Base-by-base conservation (phyloP, 2,888 invertebrate species). In the Trichogramma evanescens region DNA sequence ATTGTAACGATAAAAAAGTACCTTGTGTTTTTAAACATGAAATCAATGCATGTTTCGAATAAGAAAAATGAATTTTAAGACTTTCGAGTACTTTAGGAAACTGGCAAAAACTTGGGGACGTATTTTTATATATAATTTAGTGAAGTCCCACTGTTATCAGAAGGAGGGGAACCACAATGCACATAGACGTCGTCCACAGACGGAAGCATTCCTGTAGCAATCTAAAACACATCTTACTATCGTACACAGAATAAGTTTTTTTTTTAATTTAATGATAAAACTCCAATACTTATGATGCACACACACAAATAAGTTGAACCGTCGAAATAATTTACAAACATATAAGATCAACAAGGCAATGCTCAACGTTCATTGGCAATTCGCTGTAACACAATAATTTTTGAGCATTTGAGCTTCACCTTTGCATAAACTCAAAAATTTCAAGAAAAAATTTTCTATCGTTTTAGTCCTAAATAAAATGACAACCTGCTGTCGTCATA, bases 181-280 rank as follows among this genome's bases (percentile, higher is more conserved):
- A 74, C 74, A 74, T 70, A 74, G 74, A 74, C 73, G 74, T 74
- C 74, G 74, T 74, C 74, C 74, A 72, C 70, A 74, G 74, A 74
- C 74, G 74, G 74, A 74, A 74, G 74, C 74, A 74, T 74, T 74
- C 73, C 73, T 66, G 74, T 74, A 74, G 74, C 74, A 74, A 26
- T 74, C 74, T 74, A 74, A 74, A 74, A 74, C 74, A 74, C 72
- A 74, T 72, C 69, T 74, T 72, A 70, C 74, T 74, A 74, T 72
- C 70, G 72, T 71, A 74, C 71, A 72, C 71, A 74, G 71, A 72
- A 70, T 71, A 68, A 61, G 9, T 10, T 13, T 26, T 39, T 43
- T 46, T 56, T 51, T 59, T 61, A 56, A 7, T 50, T 26, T 61
- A 58, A 53, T 63, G 50, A 58, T 63, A 56, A 58, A 40, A 48